phyloP scores from a whole-genome alignment of 2,888 invertebrate species.

The Scaptomyza polygonia region DNA sequence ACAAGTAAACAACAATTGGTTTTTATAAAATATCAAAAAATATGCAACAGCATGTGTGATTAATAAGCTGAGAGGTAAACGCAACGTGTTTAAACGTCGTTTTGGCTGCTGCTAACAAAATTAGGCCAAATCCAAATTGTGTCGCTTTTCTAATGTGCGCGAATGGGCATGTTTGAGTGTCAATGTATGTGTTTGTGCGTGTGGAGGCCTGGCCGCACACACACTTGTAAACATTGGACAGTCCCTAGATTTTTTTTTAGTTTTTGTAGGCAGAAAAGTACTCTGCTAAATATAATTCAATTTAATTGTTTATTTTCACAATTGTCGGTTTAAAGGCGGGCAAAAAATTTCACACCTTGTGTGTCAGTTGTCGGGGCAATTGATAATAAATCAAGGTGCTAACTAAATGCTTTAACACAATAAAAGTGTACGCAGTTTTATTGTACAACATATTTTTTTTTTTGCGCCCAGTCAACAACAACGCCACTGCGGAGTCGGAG shows the following conservation, averaged over 20 bases:
- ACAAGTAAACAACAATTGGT: conserved; percentile 7
- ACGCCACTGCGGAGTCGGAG: conserved; percentile 10
- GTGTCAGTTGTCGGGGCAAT: conserved; percentile 10
- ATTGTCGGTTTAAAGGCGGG: conserved; percentile 34
- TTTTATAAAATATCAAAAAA: conserved; percentile 9
- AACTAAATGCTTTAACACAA: conserved; percentile 53
- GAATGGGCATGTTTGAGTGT: conserved; percentile 1
- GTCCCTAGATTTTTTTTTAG: conserved; percentile 22
- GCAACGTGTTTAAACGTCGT: conserved; percentile 2
- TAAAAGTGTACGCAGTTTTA: conserved; percentile 33
- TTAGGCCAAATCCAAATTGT: conserved; percentile 55
- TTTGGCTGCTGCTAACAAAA: conserved; percentile 20
- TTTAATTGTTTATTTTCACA: conserved; percentile 27
- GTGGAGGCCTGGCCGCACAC: conserved; percentile 54
- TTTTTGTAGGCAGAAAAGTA: background rate
- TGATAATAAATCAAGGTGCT: conserved; percentile 54
- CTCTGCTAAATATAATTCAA: conserved; percentile 33
- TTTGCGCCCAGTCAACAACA: conserved; percentile 24
- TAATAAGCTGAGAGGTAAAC: conserved; percentile 24
- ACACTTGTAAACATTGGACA: conserved; percentile 37
- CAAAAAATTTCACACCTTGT: conserved; percentile 25
- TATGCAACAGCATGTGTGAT: background rate
- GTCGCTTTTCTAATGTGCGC: conserved; percentile 44
- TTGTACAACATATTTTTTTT: conserved; percentile 32
- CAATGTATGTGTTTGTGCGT: conserved; percentile 16